A percentile compares a stretch with the other conserved stretches of the same genome.
These are phyloP conservation scores for Solea solea DNA, from an alignment of 2,113 vertebrate species.

Conservation along the genomic window DNA sequence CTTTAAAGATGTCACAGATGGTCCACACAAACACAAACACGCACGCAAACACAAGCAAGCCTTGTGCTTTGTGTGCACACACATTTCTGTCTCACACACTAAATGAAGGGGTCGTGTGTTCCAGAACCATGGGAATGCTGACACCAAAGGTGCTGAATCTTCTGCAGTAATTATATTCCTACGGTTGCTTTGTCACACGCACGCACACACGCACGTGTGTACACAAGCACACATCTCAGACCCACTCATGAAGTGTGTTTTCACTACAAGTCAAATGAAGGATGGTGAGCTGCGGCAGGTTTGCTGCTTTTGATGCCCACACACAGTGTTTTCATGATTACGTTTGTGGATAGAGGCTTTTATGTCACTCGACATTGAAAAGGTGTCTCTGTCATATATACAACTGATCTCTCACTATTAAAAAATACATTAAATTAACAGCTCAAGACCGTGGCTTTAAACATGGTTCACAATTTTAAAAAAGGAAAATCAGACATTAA, in stretches of 20 bases:
- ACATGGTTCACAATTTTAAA: too few relatives aligned
- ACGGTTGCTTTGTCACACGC: slow-evolving; percentile 6
- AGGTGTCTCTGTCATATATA: too few relatives aligned
- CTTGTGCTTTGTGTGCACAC: slow-evolving; percentile 2
- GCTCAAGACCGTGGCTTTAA: too few relatives aligned
- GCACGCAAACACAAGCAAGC: not conserved
- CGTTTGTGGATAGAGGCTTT: slow-evolving; percentile 5
- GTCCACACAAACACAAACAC: slow-evolving; percentile 4
- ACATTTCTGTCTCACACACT: not conserved
- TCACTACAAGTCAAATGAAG: slow-evolving; percentile 17
- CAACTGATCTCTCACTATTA: too few relatives aligned
- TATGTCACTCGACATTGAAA: not conserved
- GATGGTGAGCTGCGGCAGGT: slow-evolving; percentile 29
- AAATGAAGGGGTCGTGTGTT: slow-evolving; percentile 46
- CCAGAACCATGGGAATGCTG: slow-evolving; percentile 58
- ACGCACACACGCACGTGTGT: not conserved
- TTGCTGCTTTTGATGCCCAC: slow-evolving; percentile 30
- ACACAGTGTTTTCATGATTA: slow-evolving; percentile 20
- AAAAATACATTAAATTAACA: too few relatives aligned
- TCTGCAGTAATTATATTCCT: slow-evolving; percentile 45
- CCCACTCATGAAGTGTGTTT: slow-evolving; percentile 39
- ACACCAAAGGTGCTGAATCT: slow-evolving; percentile 54
- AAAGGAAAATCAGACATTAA: too few relatives aligned
- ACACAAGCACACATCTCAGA: slow-evolving; percentile 17
- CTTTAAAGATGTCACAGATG: slow-evolving; percentile 35